These are phyloP conservation scores for Gnatocerus cornutus DNA, from an alignment of 2,888 invertebrate species.

Conservation along the genomic window DNA sequence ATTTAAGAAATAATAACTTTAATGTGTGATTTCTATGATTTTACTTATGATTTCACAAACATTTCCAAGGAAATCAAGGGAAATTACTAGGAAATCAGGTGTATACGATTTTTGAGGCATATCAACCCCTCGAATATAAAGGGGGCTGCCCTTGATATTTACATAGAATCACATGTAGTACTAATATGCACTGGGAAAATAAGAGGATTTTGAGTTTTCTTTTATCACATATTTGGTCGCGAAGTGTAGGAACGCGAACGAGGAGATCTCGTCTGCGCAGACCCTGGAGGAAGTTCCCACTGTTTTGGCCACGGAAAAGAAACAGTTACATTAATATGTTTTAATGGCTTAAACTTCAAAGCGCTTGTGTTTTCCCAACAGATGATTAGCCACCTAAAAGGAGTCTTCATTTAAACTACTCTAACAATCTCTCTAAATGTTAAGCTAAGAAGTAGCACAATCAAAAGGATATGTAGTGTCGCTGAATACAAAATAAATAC, in stretches of 20 bases:
- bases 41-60: no score
- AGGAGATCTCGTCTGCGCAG: no score
- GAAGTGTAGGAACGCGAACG: slow-evolving; percentile 21
- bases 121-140: no score
- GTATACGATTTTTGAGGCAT: no score
- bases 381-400: slow-evolving; percentile 49
- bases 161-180: no score
- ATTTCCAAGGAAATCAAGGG: no score
- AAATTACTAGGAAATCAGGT: no score
- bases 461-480: not conserved
- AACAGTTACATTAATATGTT: slow-evolving; percentile 45
- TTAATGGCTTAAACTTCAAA: slow-evolving; percentile 51
- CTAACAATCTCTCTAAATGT: slow-evolving; percentile 28
- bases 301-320: slow-evolving; percentile 1
- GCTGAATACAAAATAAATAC: slow-evolving; percentile 11
- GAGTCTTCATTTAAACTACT: slow-evolving; percentile 38
- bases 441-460: slow-evolving; percentile 10
- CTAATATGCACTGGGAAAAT: not conserved
- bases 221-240: slow-evolving; percentile 50
- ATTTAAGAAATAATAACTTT: no score
- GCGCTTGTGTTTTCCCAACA: slow-evolving; percentile 55
- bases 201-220: no score
- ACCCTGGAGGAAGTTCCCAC: not conserved
- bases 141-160: no score
- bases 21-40: no score